Evolutionary conservation across 2,888 invertebrate genomes (phyloP).

Genomic region (Nomada goodeniana): DNA sequence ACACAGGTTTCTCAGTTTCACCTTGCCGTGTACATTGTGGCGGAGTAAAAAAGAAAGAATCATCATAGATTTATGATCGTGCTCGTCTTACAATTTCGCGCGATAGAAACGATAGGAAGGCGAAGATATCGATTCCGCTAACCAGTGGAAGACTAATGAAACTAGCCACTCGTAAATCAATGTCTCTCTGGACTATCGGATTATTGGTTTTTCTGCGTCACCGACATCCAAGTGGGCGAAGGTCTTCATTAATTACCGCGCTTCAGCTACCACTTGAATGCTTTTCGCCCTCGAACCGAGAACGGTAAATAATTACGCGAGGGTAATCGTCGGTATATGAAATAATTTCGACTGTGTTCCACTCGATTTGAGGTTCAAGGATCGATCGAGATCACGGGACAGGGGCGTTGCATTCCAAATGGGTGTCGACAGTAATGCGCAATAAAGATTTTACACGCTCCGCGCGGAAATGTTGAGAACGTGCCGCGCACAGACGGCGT

Average conservation of each 20-base stretch:
- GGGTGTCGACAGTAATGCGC: not conserved
- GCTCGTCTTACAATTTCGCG: not conserved
- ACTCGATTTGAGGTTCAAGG: not conserved
- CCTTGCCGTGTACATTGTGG: slow-evolving; percentile 7
- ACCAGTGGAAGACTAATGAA: slow-evolving; percentile 62
- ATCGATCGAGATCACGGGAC: not conserved
- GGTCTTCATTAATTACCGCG: slow-evolving; percentile 66
- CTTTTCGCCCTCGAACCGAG: not conserved
- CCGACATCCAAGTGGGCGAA: slow-evolving; percentile 11
- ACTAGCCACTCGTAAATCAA: slow-evolving; percentile 68
- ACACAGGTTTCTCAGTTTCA: slow-evolving; percentile 37
- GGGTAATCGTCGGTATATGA: not conserved
- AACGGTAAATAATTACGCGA: slow-evolving; percentile 25
- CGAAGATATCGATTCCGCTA: slow-evolving; percentile 17
- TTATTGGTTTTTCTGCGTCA: slow-evolving; percentile 61
- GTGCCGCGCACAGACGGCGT: slow-evolving; percentile 28
- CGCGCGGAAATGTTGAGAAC: slow-evolving; percentile 38
- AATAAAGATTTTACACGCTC: slow-evolving; percentile 37
- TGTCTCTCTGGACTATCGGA: slow-evolving; percentile 62
- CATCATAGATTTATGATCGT: slow-evolving; percentile 43
- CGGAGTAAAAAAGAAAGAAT: not conserved
- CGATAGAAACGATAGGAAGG: not conserved
- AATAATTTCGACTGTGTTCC: no score
- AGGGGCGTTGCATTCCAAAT: not conserved
- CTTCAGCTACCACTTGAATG: slow-evolving; percentile 34